Conservation (phyloP, 2,888 invertebrate species). For the Noctua comes region DNA sequence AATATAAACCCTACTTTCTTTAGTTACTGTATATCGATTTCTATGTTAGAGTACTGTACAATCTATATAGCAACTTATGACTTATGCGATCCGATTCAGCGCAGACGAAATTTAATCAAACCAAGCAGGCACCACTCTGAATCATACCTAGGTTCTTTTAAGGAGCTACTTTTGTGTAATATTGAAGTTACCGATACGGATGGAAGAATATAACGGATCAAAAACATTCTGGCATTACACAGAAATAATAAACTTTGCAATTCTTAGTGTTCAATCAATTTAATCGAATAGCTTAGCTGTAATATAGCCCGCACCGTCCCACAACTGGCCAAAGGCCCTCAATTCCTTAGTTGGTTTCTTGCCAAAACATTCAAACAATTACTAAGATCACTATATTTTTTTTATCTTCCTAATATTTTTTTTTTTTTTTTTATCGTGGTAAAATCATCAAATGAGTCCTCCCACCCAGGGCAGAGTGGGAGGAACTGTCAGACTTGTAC, state of each 20-base stretch:
- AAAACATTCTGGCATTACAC: not conserved
- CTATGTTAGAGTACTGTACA: not conserved
- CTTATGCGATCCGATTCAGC: not conserved
- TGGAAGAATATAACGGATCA: not conserved
- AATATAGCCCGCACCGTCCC: not conserved
- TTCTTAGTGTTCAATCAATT: not conserved
- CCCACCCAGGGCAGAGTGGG: too few species aligned
- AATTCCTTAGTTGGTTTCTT: not conserved
- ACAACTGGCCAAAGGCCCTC: too few species aligned
- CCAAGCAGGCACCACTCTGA: slow-evolving; percentile 11
- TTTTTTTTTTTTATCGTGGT: too few species aligned
- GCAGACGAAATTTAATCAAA: slow-evolving; percentile 34
- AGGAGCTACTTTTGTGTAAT: not conserved
- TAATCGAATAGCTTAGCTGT: not conserved
- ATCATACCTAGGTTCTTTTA: not conserved
- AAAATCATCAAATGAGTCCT: too few species aligned
- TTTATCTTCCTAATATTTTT: not conserved
- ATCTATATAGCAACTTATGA: slow-evolving; percentile 7
- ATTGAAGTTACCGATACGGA: not conserved
- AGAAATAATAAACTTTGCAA: not conserved
- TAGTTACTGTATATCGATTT: not conserved
- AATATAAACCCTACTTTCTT: not conserved
- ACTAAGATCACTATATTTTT: not conserved
- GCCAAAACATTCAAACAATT: not conserved
- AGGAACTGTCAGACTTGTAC: too few species aligned